phyloP scores from a whole-genome alignment of 2,113 vertebrate species.

The Piprites chloris region DNA sequence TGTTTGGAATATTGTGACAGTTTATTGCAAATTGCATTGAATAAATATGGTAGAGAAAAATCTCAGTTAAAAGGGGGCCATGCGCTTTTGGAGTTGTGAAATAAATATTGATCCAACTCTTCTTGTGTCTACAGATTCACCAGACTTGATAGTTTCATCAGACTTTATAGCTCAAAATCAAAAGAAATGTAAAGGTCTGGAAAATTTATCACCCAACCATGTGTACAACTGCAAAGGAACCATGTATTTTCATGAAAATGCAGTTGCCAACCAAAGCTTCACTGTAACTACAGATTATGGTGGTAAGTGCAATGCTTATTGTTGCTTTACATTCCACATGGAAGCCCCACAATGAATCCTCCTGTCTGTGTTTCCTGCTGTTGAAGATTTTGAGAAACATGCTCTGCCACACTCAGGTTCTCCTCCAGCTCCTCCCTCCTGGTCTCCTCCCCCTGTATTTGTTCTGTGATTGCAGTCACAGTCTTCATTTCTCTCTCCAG shows the following conservation, averaged over 20 bases:
- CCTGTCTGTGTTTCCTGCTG: not conserved
- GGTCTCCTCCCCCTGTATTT: not conserved
- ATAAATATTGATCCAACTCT: not conserved
- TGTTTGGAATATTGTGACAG: not conserved
- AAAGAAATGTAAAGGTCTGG: fast-evolving
- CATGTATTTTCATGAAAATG: fast-evolving
- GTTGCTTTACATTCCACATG: not conserved
- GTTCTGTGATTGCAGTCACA: not conserved
- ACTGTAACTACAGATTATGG: not conserved
- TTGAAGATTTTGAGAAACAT: not conserved
- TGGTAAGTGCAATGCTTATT: conserved; percentile 68
- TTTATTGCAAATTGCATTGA: not conserved
- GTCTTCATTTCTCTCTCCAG: not conserved
- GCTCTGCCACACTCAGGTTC: not conserved
- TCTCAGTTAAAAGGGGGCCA: not conserved
- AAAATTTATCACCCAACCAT: fast-evolving
- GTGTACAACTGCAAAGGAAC: not conserved
- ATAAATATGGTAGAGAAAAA: not conserved
- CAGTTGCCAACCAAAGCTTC: fast-evolving
- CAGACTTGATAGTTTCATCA: fast-evolving
- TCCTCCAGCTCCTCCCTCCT: not conserved
- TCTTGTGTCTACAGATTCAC: not conserved
- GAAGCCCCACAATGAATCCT: not conserved
- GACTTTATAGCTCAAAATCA: no score
- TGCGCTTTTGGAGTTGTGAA: not conserved